phyloP scores from a whole-genome alignment of 2,797 vertebrate species.

The Austrolebias charrua region DNA sequence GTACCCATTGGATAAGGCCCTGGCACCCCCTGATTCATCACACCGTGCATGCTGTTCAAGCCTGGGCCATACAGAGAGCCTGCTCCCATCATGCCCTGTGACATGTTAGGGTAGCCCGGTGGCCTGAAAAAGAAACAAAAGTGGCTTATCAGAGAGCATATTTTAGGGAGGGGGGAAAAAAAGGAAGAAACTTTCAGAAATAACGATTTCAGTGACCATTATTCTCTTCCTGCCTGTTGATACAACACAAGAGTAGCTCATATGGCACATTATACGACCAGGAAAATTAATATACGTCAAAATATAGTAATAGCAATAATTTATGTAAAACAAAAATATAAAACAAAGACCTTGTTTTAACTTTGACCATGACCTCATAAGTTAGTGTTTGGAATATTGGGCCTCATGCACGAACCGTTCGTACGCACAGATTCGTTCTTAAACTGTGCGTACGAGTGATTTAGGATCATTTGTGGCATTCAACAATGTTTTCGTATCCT shows the following conservation, averaged over 20 bases:
- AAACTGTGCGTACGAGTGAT: too few relatives aligned
- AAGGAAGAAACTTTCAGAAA: background rate
- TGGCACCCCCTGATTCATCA: constrained; percentile 95
- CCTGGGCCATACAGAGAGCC: constrained; percentile 91
- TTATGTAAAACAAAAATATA: too few relatives aligned
- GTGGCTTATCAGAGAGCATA: background rate
- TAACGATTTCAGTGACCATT: background rate
- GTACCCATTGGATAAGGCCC: constrained; percentile 90
- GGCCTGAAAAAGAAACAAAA: constrained; percentile 78
- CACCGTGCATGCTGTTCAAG: constrained; percentile 97
- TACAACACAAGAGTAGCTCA: too few relatives aligned
- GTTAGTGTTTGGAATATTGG: constrained; percentile 36
- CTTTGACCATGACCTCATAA: background rate
- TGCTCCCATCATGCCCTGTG: constrained; percentile 91
- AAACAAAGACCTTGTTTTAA: too few relatives aligned
- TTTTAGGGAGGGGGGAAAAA: background rate
- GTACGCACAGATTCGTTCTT: too few relatives aligned
- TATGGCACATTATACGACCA: too few relatives aligned
- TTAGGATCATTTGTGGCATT: too few relatives aligned
- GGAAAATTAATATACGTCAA: too few relatives aligned
- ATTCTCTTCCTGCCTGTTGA: background rate
- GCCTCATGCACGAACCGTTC: too few relatives aligned
- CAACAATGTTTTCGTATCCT: too few relatives aligned
- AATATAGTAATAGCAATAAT: too few relatives aligned
- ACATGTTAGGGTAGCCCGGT: constrained; percentile 93